Evolutionary conservation across 2,113 vertebrate species (phyloP), one percentile per base, ranked within the genome.

Genomic region (Irena cyanogastra): DNA sequence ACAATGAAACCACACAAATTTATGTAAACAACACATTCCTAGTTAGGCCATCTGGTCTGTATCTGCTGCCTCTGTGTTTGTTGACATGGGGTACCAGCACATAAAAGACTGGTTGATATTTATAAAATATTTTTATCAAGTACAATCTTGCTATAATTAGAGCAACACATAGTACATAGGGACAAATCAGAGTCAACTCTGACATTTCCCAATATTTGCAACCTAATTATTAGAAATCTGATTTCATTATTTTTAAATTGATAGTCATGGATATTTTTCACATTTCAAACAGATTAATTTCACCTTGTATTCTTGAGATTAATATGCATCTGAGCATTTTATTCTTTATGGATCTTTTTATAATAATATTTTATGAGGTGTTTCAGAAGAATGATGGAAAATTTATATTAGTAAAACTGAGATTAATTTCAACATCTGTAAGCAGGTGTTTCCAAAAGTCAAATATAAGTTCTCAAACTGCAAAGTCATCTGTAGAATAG

Each of bases 61-160:
- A 90, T 65, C 56, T 83, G 27, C 52, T 94, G 72, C 53, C 52
- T 94, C 72, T 0, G 10, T 96, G 79, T 97, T 95, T 95, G 56
- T 70, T 93, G 80, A 93, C 80, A 75, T 63, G 49, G 44, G 31
- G 56, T 89, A 88, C 56, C 4, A 8, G 60, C 68, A 93, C 80
- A 63, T 66, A 31, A 19, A 90, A 94, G 72, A 81, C 22, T 81
- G 72, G 52, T 33, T 83, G 83, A 74, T 90, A 92, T 92, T 95
- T 87, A 89, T 89, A 83, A 76, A 95, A 93, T 89, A 92, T 93
- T 94, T 95, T 92, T 94, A 68, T 90, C 76, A 77, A 92, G 76
- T 83, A 89, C 65, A 90, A 56, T 87, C 44, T 63, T 89, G 31
- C 30, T 89, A 89, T 78, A 93, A 89, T 94, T 96, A 90, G 61